These are phyloP conservation scores for Eristalis tenax DNA, from an alignment of 2,888 invertebrate species.

Conservation along the genomic window DNA sequence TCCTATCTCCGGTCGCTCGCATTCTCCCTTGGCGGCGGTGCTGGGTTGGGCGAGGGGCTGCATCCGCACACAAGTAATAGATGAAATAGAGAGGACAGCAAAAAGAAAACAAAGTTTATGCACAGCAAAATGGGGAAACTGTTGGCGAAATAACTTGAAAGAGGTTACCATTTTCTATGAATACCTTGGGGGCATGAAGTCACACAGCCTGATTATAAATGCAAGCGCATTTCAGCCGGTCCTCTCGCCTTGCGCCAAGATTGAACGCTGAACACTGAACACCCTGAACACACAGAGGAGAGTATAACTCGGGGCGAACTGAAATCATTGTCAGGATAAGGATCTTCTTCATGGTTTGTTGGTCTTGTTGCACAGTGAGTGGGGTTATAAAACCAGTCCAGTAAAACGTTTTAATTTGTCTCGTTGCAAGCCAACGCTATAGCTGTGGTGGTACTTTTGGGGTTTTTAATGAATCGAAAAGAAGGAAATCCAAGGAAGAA, in stretches of 20 bases:
- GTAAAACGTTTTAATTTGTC: slow-evolving; percentile 71
- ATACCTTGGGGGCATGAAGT: slow-evolving; percentile 68
- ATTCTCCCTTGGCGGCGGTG: slow-evolving; percentile 38
- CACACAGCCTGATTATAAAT: slow-evolving; percentile 69
- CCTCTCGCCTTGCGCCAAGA: slow-evolving; percentile 24
- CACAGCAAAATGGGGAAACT: slow-evolving; percentile 20
- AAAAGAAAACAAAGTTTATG: slow-evolving; percentile 19
- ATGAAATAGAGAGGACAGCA: slow-evolving; percentile 25
- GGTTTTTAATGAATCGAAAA: slow-evolving; percentile 52
- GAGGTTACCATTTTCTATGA: slow-evolving; percentile 57
- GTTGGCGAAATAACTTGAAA: slow-evolving; percentile 48
- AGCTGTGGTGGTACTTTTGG: slow-evolving; percentile 31
- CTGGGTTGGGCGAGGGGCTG: slow-evolving; percentile 45
- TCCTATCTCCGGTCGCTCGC: slow-evolving; percentile 40
- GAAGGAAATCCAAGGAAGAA: background rate
- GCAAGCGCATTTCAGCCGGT: slow-evolving; percentile 62
- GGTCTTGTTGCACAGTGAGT: slow-evolving; percentile 43
- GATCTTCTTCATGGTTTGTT: slow-evolving; percentile 66
- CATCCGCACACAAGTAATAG: slow-evolving; percentile 47
- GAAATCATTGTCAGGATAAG: slow-evolving; percentile 57
- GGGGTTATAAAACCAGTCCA: slow-evolving; percentile 56
- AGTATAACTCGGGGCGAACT: slow-evolving; percentile 21
- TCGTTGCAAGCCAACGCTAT: slow-evolving; percentile 23
- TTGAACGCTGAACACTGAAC: background rate
- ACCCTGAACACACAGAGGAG: background rate